phyloP scores from a whole-genome alignment of 2,797 vertebrate species.

The Corythornis leucogaster region DNA sequence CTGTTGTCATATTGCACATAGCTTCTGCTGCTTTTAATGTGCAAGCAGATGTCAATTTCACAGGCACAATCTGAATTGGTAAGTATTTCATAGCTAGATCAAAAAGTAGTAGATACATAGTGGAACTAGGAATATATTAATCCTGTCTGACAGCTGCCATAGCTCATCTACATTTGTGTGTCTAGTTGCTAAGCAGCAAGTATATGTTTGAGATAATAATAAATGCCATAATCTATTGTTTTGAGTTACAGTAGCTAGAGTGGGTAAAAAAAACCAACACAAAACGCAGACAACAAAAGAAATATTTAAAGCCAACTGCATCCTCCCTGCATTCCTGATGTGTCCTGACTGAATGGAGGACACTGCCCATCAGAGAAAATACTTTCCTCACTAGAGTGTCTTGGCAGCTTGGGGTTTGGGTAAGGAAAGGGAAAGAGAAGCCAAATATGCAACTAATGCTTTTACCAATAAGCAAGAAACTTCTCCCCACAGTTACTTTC shows the following conservation, averaged over 20 bases:
- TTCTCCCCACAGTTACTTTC: neutral
- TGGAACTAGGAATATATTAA: neutral
- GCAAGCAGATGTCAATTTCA: neutral
- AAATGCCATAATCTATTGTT: neutral
- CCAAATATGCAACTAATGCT: conserved; percentile 19
- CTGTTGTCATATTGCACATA: neutral
- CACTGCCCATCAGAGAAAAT: neutral
- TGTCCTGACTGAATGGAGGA: neutral
- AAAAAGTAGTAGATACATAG: neutral
- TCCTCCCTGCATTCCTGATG: accelerated
- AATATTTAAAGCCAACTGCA: neutral
- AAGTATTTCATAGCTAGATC: neutral
- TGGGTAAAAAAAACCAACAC: neutral
- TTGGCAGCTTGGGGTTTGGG: neutral
- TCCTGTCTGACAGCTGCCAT: neutral
- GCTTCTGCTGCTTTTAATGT: no score
- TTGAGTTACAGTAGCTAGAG: neutral
- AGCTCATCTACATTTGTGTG: neutral
- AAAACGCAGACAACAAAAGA: neutral
- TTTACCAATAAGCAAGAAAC: neutral
- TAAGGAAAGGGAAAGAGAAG: neutral
- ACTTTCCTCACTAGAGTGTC: conserved; percentile 6
- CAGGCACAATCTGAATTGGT: neutral
- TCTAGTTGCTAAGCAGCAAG: neutral
- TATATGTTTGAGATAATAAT: neutral